A percentile compares a stretch with the other conserved stretches of the same genome.
phyloP scores from a whole-genome alignment of 1,140 invertebrate species.

The Brachionus rotundiformis region DNA sequence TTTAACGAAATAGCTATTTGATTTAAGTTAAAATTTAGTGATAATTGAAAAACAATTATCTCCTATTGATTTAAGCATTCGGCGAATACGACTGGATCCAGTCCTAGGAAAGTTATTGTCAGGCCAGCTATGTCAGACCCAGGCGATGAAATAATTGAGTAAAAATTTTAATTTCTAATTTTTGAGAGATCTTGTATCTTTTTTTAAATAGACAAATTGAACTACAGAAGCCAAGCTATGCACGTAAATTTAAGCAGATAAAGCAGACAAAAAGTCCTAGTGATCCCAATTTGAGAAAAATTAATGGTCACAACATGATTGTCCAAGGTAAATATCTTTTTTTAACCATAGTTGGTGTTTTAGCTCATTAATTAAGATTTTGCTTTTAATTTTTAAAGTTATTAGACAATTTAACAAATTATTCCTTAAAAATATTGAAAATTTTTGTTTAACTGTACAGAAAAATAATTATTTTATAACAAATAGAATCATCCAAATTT shows the following conservation, averaged over 20 bases:
- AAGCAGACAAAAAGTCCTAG: slow-evolving; percentile 30
- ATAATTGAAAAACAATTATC: not conserved
- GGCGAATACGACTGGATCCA: not conserved
- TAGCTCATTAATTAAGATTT: slow-evolving; percentile 6
- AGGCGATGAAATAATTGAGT: slow-evolving; percentile 47
- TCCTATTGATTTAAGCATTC: not conserved
- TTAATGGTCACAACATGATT: not conserved
- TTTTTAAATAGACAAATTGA: slow-evolving; percentile 48
- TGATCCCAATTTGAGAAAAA: slow-evolving; percentile 35
- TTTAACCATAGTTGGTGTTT: not conserved
- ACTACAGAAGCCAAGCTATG: slow-evolving; percentile 38
- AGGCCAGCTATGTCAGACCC: slow-evolving; percentile 33
- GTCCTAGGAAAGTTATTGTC: not conserved
- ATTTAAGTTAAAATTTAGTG: not conserved
- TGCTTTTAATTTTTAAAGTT: not conserved
- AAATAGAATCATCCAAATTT: no score
- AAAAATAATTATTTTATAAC: no score
- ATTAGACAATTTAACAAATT: not conserved
- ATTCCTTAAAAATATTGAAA: no score
- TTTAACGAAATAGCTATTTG: no score
- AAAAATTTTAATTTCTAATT: not conserved
- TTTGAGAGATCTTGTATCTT: not conserved
- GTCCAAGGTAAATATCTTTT: slow-evolving; percentile 8
- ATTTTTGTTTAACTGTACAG: no score
- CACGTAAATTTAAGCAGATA: slow-evolving; percentile 30